phyloP scores from a whole-genome alignment of 2,113 vertebrate genomes.

The Ornithorhynchus anatinus region DNA sequence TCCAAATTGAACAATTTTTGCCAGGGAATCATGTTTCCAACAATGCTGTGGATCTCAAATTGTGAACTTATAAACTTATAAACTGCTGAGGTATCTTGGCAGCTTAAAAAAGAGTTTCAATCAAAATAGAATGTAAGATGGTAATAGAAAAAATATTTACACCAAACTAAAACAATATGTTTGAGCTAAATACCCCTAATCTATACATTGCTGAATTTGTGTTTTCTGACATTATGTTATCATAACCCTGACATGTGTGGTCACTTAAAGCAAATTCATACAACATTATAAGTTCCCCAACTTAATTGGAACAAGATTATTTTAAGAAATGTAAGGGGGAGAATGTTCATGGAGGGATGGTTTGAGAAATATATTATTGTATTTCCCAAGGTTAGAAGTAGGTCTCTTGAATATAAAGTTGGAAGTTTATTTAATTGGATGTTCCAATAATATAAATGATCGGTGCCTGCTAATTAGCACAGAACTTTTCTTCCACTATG shows the following conservation, averaged over 20 bases:
- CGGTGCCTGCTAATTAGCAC: constrained; percentile 46
- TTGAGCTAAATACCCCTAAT: constrained; percentile 7
- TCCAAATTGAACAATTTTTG: too few species aligned
- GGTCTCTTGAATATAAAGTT: constrained; percentile 61
- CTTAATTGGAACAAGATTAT: constrained; percentile 67
- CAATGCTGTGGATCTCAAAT: too few species aligned
- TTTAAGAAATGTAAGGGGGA: constrained; percentile 54
- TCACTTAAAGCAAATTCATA: constrained; percentile 57
- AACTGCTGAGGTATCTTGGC: too few species aligned
- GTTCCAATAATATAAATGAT: constrained; percentile 56
- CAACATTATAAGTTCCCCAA: constrained; percentile 44
- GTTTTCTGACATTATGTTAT: constrained; percentile 50
- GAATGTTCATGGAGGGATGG: constrained; percentile 55
- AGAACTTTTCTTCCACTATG: neutral
- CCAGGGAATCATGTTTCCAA: too few species aligned
- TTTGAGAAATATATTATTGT: constrained; percentile 60
- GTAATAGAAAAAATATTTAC: constrained; percentile 34
- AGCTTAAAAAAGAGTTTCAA: neutral
- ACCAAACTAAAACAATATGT: neutral
- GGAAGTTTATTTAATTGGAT: constrained; percentile 57
- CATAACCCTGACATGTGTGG: constrained; percentile 44
- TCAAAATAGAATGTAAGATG: constrained; percentile 16
- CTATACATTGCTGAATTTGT: constrained; percentile 27
- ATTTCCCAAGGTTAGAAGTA: constrained; percentile 61
- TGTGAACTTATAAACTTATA: too few species aligned